Conservation (phyloP, 2,888 invertebrate genomes). For the Leptopterna dolabrata region DNA sequence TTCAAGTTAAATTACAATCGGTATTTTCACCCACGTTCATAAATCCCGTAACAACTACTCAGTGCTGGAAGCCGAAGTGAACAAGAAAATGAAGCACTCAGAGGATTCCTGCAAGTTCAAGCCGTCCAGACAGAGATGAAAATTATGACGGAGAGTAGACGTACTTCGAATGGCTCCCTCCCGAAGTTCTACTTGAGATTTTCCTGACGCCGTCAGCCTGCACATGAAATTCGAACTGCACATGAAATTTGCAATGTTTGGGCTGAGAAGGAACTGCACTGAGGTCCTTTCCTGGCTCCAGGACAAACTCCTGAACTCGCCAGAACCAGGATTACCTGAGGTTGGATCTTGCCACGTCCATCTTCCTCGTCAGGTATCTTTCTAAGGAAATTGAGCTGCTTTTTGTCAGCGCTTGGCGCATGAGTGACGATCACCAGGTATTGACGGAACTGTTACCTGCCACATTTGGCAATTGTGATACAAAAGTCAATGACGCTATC, state of each 20-base stretch:
- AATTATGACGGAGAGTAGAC: not conserved
- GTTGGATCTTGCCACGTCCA: not conserved
- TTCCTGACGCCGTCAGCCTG: not conserved
- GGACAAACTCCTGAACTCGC: not conserved
- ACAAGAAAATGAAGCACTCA: too few relatives aligned
- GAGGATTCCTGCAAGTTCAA: too few relatives aligned
- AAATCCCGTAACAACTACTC: too few relatives aligned
- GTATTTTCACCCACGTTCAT: too few relatives aligned
- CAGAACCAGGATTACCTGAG: not conserved
- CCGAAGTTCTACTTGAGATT: not conserved
- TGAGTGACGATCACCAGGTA: not conserved
- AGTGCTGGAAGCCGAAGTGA: too few relatives aligned
- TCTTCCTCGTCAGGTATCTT: not conserved
- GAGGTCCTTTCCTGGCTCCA: not conserved
- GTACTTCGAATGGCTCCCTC: not conserved
- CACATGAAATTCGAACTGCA: not conserved
- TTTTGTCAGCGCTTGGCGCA: slow-evolving; percentile 28
- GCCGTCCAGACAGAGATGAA: too few relatives aligned
- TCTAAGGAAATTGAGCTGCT: slow-evolving; percentile 24
- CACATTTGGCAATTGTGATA: not conserved
- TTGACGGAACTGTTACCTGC: not conserved
- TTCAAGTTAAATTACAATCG: too few relatives aligned
- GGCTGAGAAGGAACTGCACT: not conserved
- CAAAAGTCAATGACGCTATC: not conserved
- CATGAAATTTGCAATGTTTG: slow-evolving; percentile 1